These are phyloP conservation scores for Eptesicus fuscus DNA, from an alignment of 2,113 vertebrate genomes.

Conservation along the genomic window DNA sequence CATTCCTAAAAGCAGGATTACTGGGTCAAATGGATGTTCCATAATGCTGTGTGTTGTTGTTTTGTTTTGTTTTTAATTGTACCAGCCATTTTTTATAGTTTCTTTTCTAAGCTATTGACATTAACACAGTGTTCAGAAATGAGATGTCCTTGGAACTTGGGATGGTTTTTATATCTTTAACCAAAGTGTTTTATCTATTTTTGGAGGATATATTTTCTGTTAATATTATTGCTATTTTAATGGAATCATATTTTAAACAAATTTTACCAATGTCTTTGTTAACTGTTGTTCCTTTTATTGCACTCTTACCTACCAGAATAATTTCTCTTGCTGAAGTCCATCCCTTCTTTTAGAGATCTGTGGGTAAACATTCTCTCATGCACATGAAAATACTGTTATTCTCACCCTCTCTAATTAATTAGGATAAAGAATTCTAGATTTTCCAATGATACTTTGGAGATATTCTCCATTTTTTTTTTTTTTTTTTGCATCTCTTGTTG, in stretches of 20 bases:
- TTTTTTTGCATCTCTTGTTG: not conserved
- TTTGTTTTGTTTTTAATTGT: not conserved
- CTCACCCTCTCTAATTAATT: not conserved
- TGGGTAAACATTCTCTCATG: not conserved
- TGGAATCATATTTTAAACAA: not conserved
- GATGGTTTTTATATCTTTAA: not conserved
- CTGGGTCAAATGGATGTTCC: no score
- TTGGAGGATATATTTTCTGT: not conserved
- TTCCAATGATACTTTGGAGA: not conserved
- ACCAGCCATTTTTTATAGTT: not conserved
- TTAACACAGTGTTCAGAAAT: not conserved
- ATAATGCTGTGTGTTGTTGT: no score
- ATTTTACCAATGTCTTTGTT: not conserved
- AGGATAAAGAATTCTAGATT: not conserved
- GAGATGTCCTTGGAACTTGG: not conserved
- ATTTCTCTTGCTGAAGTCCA: not conserved
- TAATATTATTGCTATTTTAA: not conserved
- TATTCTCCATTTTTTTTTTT: not conserved
- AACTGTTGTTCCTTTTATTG: not conserved
- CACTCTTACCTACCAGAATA: not conserved
- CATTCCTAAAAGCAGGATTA: no score
- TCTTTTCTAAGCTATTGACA: not conserved
- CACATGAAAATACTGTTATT: not conserved
- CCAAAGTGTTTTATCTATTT: not conserved
- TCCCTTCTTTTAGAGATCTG: not conserved